These are phyloP conservation scores for Anableps anableps DNA, from an alignment of 2,797 vertebrate genomes.

Conservation along the genomic window DNA sequence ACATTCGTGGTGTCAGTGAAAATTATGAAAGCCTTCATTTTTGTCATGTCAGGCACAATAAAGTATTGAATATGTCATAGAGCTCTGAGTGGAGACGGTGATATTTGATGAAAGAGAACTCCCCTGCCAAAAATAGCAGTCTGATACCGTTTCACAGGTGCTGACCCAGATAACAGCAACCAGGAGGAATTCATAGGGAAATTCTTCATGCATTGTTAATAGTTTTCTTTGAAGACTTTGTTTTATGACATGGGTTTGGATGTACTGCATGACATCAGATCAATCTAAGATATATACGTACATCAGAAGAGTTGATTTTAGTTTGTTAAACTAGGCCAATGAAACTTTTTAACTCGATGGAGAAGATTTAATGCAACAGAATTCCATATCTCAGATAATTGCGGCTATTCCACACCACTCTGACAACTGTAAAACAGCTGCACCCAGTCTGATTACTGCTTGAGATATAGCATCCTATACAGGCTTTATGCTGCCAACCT, in stretches of 20 bases:
- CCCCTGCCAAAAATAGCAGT: not conserved
- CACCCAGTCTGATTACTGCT: not conserved
- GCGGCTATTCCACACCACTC: slow-evolving; percentile 24
- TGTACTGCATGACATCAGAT: not conserved
- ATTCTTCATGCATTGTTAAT: not conserved
- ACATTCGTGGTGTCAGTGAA: not conserved
- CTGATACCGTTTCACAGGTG: slow-evolving; percentile 21
- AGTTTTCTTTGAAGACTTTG: not conserved
- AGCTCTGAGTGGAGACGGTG: slow-evolving; percentile 6
- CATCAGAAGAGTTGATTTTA: not conserved
- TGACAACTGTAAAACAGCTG: slow-evolving; percentile 30
- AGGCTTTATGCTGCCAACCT: slow-evolving; percentile 16
- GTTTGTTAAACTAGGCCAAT: not conserved
- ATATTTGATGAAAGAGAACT: slow-evolving; percentile 21
- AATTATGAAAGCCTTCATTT: slow-evolving; percentile 17
- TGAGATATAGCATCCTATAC: slow-evolving; percentile 29
- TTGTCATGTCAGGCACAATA: slow-evolving; percentile 8
- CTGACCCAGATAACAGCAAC: slow-evolving; percentile 22
- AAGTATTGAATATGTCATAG: slow-evolving; percentile 13
- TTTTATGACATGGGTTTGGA: not conserved
- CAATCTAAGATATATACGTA: not conserved
- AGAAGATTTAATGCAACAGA: not conserved
- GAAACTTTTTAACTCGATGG: not conserved
- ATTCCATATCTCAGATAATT: not conserved
- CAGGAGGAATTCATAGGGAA: not conserved